A percentile compares a stretch with the other conserved stretches of the same genome.
These are phyloP conservation scores for Cynopterus sphinx DNA, from an alignment of 2,797 vertebrate species.

Conservation along the genomic window DNA sequence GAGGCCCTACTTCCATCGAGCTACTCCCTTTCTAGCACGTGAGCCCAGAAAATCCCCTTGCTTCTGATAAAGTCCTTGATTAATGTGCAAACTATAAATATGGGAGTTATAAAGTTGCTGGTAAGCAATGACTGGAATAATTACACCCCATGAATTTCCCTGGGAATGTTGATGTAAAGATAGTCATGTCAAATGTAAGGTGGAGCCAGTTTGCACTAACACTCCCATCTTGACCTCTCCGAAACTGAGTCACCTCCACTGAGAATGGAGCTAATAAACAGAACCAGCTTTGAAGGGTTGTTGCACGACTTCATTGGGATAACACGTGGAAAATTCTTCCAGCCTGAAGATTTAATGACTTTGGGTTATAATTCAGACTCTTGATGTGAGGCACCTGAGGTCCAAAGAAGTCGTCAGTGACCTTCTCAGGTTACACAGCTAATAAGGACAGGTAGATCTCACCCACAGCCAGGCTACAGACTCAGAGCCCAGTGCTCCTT, in stretches of 20 bases:
- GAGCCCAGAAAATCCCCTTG: background rate
- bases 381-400: background rate
- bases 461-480: background rate
- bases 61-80: background rate
- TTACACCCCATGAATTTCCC: background rate
- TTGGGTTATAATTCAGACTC: background rate
- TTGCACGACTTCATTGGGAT: background rate
- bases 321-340: background rate
- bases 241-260: background rate
- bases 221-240: background rate
- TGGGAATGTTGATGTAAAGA: background rate
- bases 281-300: background rate
- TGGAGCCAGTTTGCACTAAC: background rate
- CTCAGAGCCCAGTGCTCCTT: background rate
- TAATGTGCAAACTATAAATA: background rate
- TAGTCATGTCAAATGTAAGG: background rate
- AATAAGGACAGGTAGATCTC: background rate
- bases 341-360: background rate
- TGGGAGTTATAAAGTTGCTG: too few relatives aligned
- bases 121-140: background rate
- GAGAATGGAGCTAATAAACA: background rate
- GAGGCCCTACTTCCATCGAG: background rate
- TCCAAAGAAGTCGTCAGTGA: background rate
- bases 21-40: background rate
- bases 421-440: background rate